Base-by-base conservation (phyloP, 2,888 invertebrate species). In the Pseudococcus viburni region DNA sequence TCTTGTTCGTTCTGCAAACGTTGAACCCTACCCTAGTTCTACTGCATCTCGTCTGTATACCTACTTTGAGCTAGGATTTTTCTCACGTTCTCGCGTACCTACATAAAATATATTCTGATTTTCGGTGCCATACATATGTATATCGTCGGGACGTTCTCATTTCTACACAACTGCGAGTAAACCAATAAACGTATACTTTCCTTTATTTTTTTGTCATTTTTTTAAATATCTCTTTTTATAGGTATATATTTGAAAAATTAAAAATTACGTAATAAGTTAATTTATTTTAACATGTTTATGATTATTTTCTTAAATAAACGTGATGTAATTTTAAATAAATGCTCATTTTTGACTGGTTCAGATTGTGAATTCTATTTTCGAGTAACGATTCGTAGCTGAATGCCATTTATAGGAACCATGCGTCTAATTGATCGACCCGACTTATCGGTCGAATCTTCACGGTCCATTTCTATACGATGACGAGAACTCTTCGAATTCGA, bases 261-360 rank as follows among this genome's bases (percentile, higher is more conserved):
- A 46, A 80, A 83, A n/a, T 83, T 83, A 83, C 46, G 22, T 83
- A 83, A 83, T 83, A 83, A 83, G 80, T 83, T 83, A 19, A 83
- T 83, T 83, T 83, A 83, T 83, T 83, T 42, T 83, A 83, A 83
- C 80, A 83, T 83, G 46, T 73, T 83, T 83, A 83, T 46, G 80
- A 39, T 83, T 46, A 83, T 85, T 85, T 55, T 85, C 59, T 26
- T 55, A 55, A 85, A 85, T 85, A 85, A 85, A 85, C 59, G 84
- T 85, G 84, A 85, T 85, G 55, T 85, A 85, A 39, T 55, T 85
- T 55, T 85, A 85, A 51, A 85, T 55, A 59, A 85, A 85, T 55
- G 33, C 33, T 55, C 55, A 39, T 59, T 85, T 85, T 85, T 85
- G 55, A 85, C 59, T 85, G 46, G 19, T 19, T 46, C 12, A 83